Evolutionary conservation across 2,797 vertebrate genomes (phyloP).

Genomic region (Morus bassanus): DNA sequence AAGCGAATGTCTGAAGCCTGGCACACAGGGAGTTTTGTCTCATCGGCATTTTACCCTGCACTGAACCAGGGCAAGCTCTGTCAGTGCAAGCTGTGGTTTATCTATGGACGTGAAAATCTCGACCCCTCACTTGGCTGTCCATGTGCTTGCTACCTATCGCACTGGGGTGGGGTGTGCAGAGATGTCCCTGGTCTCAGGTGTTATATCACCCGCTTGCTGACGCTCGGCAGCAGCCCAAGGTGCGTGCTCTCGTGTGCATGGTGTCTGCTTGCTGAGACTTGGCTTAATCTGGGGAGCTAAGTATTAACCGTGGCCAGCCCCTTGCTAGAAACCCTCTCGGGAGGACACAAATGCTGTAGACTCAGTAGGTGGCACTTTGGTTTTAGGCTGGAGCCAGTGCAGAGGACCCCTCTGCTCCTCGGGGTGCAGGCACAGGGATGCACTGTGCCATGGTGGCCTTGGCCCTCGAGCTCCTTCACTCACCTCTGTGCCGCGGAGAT

Average conservation of each 20-base stretch:
- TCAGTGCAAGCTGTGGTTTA: background rate
- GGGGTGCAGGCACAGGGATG: background rate
- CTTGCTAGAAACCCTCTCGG: background rate
- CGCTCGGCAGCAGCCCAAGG: rapidly evolving
- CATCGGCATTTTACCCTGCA: background rate
- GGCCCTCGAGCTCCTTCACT: background rate
- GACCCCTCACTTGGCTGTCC: background rate
- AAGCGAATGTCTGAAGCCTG: background rate
- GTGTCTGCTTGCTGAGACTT: background rate
- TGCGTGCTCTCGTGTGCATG: rapidly evolving
- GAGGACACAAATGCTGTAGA: background rate
- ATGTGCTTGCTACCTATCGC: rapidly evolving
- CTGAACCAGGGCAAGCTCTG: background rate
- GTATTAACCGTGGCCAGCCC: background rate
- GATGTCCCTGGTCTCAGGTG: background rate
- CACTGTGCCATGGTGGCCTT: rapidly evolving
- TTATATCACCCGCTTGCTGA: background rate
- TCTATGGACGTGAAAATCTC: background rate
- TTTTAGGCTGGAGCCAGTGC: background rate
- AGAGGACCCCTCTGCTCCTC: background rate
- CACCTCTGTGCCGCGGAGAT: rapidly evolving
- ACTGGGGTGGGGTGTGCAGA: background rate
- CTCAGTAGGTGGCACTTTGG: background rate
- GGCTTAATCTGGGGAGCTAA: background rate
- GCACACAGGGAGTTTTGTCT: background rate